phyloP scores from a whole-genome alignment of 2,888 invertebrate genomes.

The Halocaridina rubra region DNA sequence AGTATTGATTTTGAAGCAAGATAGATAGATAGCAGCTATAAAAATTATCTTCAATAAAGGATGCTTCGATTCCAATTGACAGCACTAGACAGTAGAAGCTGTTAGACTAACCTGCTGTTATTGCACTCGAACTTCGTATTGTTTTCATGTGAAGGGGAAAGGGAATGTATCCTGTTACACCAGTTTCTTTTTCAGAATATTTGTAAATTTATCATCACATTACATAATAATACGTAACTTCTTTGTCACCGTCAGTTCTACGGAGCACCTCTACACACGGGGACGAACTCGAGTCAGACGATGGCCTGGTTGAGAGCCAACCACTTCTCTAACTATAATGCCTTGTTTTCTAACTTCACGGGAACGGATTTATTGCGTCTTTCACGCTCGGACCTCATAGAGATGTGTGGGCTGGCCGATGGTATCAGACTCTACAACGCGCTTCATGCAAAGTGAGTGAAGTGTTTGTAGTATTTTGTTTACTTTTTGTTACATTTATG shows the following conservation, averaged over 20 bases:
- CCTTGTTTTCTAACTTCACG: conserved; percentile 86
- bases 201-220: no score
- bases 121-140: no score
- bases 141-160: no score
- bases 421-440: conserved; percentile 94
- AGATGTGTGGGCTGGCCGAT: conserved; percentile 93
- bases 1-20: no score
- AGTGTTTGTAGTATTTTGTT: background rate
- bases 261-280: conserved; percentile 34
- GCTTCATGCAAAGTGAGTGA: conserved; percentile 82
- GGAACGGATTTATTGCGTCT: conserved; percentile 90
- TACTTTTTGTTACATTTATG: no score
- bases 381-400: conserved; percentile 90
- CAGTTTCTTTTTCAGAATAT: background rate
- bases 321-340: conserved; percentile 81
- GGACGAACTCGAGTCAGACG: conserved; percentile 73
- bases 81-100: no score
- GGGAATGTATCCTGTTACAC: no score
- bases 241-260: background rate
- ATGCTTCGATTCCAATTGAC: no score
- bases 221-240: background rate
- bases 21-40: no score
- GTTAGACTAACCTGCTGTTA: no score
- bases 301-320: conserved; percentile 83
- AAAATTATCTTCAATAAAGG: no score